A percentile compares a stretch with the other conserved stretches of the same genome.
Conservation (phyloP, 2,888 invertebrate genomes). For the Drosophila anceps region DNA sequence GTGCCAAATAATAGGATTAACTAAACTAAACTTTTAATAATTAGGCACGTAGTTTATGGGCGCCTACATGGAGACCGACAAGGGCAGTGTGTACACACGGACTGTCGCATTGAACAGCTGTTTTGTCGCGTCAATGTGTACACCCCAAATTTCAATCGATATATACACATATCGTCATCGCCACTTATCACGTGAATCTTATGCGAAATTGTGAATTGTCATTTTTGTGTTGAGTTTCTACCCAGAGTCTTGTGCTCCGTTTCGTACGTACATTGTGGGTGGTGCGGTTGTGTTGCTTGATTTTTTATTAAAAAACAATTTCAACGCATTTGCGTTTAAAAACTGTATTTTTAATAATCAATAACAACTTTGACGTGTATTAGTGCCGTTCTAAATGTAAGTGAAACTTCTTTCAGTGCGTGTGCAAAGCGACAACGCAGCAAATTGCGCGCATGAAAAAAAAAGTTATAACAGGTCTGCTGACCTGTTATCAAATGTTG, state of each 20-base stretch:
- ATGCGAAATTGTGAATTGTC: slow-evolving; percentile 68
- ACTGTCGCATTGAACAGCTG: slow-evolving; percentile 35
- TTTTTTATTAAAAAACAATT: slow-evolving; percentile 67
- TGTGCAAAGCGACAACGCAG: slow-evolving; percentile 45
- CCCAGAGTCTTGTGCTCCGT: slow-evolving; percentile 64
- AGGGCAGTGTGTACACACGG: slow-evolving; percentile 45
- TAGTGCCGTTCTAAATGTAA: slow-evolving; percentile 57
- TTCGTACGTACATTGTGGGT: slow-evolving; percentile 69
- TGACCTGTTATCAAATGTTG: slow-evolving; percentile 59
- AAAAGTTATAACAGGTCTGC: slow-evolving; percentile 47
- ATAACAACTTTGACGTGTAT: slow-evolving; percentile 36
- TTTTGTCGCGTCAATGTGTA: slow-evolving; percentile 25
- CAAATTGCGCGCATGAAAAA: slow-evolving; percentile 44
- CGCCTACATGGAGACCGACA: slow-evolving; percentile 55
- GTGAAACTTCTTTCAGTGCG: slow-evolving; percentile 28
- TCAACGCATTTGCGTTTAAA: slow-evolving; percentile 51
- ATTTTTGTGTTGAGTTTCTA: slow-evolving; percentile 77
- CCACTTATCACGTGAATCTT: slow-evolving; percentile 65
- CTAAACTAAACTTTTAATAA: slow-evolving; percentile 64
- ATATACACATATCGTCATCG: slow-evolving; percentile 30
- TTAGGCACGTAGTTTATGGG: slow-evolving; percentile 49
- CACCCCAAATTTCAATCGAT: slow-evolving; percentile 14
- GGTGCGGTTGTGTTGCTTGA: slow-evolving; percentile 78
- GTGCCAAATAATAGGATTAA: slow-evolving; percentile 60
- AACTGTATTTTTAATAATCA: slow-evolving; percentile 33